Evolutionary conservation across 1,140 invertebrate genomes (phyloP), one percentile per base, ranked within the genome.

Genomic region (Brachionus koreanus): DNA sequence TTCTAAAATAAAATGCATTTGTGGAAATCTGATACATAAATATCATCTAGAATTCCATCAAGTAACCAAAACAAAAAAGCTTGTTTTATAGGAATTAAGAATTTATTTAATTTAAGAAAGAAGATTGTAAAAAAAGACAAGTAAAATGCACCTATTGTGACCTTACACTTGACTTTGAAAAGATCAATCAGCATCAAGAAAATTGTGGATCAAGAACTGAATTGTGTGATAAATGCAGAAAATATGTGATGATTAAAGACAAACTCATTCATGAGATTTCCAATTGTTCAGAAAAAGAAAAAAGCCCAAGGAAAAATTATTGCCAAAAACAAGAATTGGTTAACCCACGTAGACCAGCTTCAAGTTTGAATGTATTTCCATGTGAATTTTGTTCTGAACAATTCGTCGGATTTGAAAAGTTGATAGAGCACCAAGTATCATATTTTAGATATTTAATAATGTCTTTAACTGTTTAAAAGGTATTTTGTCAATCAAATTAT

Each of bases 311-410:
- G 7, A 65, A 35, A 12, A 52, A 16, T 52, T 13, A 13, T 16
- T 6, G 49, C 6, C 49, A 16, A 5, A n/a, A 6, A 57, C 19
- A 57, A 57, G 49, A 57, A 57, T 57, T 23, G 5, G 9, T 23
- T 19, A 57, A 57, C 9, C 1, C 29, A 35, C 12, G 7, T 23
- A 39, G 37, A 46, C 42, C 69, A 46, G 9, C n/a, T 19, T 43
- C 69, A 13, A 74, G 69, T 23, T 13, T 74, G 5, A 12, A 19
- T 74, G 7, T 46, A 12, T 74, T 74, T 74, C 69, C 69, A 12
- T 74, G 69, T 74, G 69, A 74, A 46, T 74, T 74, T 74, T 74
- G 69, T 25, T 12, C 9, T 25, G 19, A 74, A 23, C 16, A 74
- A 74, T 46, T 74, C 13, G 23, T 29, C 43, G 69, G 42, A 25